These are phyloP conservation scores for Oikopleura dioica DNA, from an alignment of 23 tunicate genomes.

Conservation along the genomic window DNA sequence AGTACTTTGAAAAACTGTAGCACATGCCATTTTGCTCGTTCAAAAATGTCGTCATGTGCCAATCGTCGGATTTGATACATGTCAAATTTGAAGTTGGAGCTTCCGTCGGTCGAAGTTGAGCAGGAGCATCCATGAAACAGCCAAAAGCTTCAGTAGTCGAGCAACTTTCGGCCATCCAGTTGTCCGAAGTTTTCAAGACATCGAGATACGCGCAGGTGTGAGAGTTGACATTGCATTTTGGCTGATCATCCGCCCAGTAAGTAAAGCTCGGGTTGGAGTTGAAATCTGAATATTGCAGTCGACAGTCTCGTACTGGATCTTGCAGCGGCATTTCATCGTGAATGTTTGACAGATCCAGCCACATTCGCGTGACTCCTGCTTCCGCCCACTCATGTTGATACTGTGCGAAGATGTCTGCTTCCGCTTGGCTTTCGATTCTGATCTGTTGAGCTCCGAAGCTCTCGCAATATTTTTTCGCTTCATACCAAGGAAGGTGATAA, in stretches of 20 bases:
- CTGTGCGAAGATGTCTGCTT: not conserved
- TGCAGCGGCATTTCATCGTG: not conserved
- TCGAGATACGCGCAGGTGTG: not conserved
- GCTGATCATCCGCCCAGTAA: not conserved
- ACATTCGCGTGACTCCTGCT: constrained; percentile 3
- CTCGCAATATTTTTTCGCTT: not conserved
- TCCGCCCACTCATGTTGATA: not conserved
- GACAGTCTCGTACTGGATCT: not conserved
- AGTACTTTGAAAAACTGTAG: no score
- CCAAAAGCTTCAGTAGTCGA: no score
- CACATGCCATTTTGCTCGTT: no score
- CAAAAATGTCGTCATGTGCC: no score
- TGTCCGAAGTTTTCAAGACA: not conserved
- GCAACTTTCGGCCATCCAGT: not conserved
- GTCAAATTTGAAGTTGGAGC: no score
- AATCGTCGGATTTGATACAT: no score
- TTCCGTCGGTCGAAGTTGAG: no score
- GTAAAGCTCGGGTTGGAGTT: not conserved
- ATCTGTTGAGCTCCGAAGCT: not conserved
- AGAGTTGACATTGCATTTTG: not conserved
- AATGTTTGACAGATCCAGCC: not conserved
- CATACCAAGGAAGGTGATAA: not conserved
- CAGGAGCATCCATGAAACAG: no score
- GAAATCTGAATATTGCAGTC: not conserved
- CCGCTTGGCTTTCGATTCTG: not conserved